Percentiles rank a stretch among this genome's conserved stretches.
phyloP scores from a whole-genome alignment of 2,888 invertebrate species.

The Drosophila leonis region DNA sequence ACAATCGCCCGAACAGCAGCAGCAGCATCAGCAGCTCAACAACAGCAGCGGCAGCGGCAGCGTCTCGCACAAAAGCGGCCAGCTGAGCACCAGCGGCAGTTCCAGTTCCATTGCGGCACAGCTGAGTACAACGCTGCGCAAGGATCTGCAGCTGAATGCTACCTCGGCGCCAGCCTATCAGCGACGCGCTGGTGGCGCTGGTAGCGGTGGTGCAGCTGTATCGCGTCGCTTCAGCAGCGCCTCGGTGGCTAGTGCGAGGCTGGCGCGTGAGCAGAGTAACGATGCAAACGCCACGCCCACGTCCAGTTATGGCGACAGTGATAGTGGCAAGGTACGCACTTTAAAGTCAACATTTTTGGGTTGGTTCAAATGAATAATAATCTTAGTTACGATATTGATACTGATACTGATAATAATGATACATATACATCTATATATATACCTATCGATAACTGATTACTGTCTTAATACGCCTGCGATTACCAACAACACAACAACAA shows the following conservation, averaged over 20 bases:
- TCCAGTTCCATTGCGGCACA: constrained; percentile 76
- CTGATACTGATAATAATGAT: constrained; percentile 56
- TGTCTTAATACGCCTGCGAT: constrained; percentile 73
- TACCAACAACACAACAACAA: constrained; percentile 52
- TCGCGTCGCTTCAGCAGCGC: constrained; percentile 82
- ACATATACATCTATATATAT: constrained; percentile 56
- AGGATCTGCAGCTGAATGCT: constrained; percentile 78
- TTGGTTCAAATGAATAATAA: constrained; percentile 85
- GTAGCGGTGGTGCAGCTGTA: constrained; percentile 40
- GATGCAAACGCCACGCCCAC: constrained; percentile 61
- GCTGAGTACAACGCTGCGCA: constrained; percentile 78
- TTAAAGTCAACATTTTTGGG: constrained; percentile 85
- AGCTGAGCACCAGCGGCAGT: constrained; percentile 32
- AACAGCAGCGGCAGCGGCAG: constrained; percentile 62
- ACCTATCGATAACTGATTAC: constrained; percentile 66
- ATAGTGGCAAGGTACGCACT: constrained; percentile 86
- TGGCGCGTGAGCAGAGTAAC: constrained; percentile 54
- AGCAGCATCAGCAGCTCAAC: constrained; percentile 29
- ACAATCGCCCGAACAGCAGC: constrained; percentile 67
- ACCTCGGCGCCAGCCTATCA: constrained; percentile 57
- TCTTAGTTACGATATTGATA: constrained; percentile 55
- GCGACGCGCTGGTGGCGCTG: constrained; percentile 38
- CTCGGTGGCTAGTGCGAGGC: constrained; percentile 63
- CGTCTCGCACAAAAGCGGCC: constrained; percentile 35
- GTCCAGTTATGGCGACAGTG: constrained; percentile 80